Percentiles rank a stretch among this genome's conserved stretches.
Evolutionary conservation across 2,797 vertebrate species (phyloP).

Genomic region (Lepus oiostolus): DNA sequence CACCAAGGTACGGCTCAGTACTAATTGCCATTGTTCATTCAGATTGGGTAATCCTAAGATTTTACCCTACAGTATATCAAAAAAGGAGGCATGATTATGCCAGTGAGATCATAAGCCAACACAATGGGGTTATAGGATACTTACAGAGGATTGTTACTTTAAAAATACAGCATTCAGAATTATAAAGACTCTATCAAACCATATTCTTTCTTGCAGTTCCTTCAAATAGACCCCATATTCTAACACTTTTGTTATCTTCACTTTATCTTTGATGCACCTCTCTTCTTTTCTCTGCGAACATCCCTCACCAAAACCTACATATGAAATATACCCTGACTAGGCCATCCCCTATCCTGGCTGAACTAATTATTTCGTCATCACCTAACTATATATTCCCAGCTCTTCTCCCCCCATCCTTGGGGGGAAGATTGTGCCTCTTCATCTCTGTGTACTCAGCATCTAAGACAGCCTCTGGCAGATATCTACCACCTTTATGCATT

Average conservation of each 20-base stretch:
- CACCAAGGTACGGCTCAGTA: not conserved
- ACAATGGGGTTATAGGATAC: not conserved
- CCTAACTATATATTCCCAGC: not conserved
- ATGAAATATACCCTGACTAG: not conserved
- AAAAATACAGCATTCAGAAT: not conserved
- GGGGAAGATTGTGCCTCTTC: not conserved
- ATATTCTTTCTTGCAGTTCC: not conserved
- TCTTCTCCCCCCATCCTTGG: not conserved
- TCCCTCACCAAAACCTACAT: not conserved
- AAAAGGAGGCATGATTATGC: not conserved
- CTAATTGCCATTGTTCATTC: not conserved
- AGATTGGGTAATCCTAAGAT: not conserved
- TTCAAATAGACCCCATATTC: not conserved
- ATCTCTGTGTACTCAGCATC: not conserved
- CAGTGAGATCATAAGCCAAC: not conserved
- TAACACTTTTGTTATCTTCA: not conserved
- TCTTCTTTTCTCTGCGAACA: not conserved
- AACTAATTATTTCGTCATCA: not conserved
- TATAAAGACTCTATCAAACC: not conserved
- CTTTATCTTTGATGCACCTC: not conserved
- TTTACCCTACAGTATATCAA: not conserved
- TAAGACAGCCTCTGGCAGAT: not conserved
- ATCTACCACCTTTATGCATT: not conserved
- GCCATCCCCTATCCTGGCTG: not conserved
- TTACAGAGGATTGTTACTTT: slow-evolving; percentile 17